phyloP scores from a whole-genome alignment of 92 coral and sea anemone genomes.

The Paramuricea clavata region DNA sequence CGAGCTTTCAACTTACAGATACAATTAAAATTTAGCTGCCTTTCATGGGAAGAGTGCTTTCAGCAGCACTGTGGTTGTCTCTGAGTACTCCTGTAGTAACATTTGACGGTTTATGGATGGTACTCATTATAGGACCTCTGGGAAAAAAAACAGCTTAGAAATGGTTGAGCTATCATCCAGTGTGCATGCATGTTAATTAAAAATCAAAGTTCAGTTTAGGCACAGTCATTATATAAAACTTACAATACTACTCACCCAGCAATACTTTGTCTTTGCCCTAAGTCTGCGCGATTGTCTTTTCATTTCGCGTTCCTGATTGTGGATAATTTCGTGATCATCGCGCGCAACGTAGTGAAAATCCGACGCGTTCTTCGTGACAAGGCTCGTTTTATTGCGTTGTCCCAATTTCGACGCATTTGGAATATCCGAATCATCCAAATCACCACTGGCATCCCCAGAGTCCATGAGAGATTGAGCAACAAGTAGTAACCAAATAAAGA shows the following conservation, averaged over 20 bases:
- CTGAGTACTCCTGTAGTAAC: no score
- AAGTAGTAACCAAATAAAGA: background rate
- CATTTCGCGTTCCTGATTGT: conserved; percentile 23
- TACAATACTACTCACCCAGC: background rate
- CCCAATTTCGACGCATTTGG: background rate
- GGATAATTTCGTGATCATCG: conserved; percentile 39
- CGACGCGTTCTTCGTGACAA: conserved; percentile 35
- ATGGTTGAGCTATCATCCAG: no score
- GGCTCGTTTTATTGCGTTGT: background rate
- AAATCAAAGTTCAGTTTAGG: background rate
- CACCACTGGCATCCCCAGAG: background rate
- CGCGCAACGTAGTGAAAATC: conserved; percentile 33
- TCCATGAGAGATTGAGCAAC: background rate
- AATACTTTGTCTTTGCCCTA: background rate
- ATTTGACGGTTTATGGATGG: no score
- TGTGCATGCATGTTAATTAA: no score
- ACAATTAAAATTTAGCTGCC: no score
- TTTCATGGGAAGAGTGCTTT: no score
- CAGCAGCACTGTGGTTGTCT: no score
- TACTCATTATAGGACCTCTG: no score
- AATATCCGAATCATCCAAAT: background rate
- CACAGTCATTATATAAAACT: no score
- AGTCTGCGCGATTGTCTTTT: conserved; percentile 7
- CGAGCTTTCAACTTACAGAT: background rate
- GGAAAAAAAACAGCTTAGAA: no score